These are phyloP conservation scores for Papilio helenus DNA, from an alignment of 1,140 invertebrate genomes.

Conservation along the genomic window DNA sequence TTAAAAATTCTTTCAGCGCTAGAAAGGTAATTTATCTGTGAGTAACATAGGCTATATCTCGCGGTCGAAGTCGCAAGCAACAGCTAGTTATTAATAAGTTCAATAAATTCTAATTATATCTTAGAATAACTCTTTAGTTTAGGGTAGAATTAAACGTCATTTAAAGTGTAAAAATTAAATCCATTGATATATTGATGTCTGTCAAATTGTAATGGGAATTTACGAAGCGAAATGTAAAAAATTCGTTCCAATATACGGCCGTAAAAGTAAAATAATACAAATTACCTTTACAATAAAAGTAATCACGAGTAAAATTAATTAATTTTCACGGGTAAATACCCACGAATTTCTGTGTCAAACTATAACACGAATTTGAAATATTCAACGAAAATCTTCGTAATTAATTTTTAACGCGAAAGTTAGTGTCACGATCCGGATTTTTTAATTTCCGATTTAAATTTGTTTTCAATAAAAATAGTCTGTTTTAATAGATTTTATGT, in stretches of 20 bases:
- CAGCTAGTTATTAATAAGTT: no score
- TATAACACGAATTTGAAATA: neutral
- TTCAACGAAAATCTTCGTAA: neutral
- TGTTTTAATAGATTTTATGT: no score
- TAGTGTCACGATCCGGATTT: neutral
- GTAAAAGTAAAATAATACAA: neutral
- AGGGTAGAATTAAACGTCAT: neutral
- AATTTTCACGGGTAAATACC: neutral
- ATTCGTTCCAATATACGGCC: no score
- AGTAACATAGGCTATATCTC: no score
- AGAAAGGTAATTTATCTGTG: no score
- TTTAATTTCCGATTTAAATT: neutral
- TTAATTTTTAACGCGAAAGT: conserved; percentile 21
- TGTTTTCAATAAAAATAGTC: neutral
- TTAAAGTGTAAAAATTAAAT: neutral
- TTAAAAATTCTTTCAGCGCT: no score
- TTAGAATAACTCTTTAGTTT: no score
- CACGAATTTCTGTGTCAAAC: neutral
- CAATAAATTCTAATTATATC: neutral
- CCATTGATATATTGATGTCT: no score
- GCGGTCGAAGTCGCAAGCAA: no score
- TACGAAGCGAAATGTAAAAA: no score
- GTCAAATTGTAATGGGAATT: no score
- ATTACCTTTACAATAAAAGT: neutral
- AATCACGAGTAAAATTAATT: neutral